These are phyloP conservation scores for Otis tarda DNA, from an alignment of 2,113 vertebrate species.

Conservation along the genomic window DNA sequence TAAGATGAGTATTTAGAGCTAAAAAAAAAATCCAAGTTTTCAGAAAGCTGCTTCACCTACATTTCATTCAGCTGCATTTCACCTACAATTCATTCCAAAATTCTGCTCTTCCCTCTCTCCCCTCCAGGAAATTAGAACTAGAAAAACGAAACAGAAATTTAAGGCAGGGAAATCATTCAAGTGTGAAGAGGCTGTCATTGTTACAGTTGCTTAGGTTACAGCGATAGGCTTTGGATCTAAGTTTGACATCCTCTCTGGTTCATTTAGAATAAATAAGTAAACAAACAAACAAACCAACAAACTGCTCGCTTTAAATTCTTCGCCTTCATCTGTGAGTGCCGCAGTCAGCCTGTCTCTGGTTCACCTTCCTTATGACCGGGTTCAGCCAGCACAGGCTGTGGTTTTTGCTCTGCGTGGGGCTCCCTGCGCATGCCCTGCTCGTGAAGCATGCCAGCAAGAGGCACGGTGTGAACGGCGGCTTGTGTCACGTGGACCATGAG, in stretches of 20 bases:
- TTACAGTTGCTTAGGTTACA: neutral
- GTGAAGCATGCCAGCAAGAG: neutral
- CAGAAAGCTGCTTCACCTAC: neutral
- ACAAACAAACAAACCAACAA: neutral
- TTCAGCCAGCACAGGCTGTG: neutral
- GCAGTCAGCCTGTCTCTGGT: neutral
- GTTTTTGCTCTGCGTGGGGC: neutral
- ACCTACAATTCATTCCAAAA: neutral
- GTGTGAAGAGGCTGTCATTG: neutral
- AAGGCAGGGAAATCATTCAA: neutral
- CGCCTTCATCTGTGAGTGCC: neutral
- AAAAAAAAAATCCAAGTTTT: neutral
- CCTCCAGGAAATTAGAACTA: neutral
- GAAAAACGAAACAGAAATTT: neutral
- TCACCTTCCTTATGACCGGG: neutral
- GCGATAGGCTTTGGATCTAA: neutral
- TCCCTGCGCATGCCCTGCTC: neutral
- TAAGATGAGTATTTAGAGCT: neutral
- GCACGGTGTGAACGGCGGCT: neutral
- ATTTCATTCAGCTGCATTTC: neutral
- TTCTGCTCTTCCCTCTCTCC: neutral
- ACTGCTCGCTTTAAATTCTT: neutral
- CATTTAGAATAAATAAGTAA: neutral
- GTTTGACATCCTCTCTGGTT: neutral
- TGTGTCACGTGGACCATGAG: rapidly evolving